Base-by-base conservation (phyloP, 2,113 vertebrate species). In the Corvus moneduloides region DNA sequence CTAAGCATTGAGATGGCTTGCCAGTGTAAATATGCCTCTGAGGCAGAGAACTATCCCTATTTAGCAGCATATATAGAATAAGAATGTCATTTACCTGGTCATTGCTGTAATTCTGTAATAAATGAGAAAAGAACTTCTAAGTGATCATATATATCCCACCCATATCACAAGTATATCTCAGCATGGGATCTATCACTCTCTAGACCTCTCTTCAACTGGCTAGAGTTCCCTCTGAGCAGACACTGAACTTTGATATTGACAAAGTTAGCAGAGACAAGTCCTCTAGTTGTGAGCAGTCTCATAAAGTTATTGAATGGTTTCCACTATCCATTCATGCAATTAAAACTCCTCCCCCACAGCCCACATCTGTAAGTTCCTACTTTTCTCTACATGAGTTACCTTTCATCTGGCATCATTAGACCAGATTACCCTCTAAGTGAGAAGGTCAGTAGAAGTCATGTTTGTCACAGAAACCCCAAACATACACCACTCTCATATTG, bases 271-370 rank as follows among this genome's bases (percentile, higher is more conserved):
- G 48, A 67, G 16, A 32, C 9, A 55, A 83, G 37, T 39, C 22
- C 27, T 86, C 5, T 39, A 43, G 10, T 16, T 21, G 7, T 58
- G 10, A 69, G 11, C 2, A 63, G 15, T 26, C 33, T 76, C 13
- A 58, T 30, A 14, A 69, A 67, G 6, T 15, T 75, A 56, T 28
- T 27, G 28, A 14, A 55, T 59, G 10, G 7, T 80, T 87, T 77
- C 30, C 41, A 55, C 7, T 44, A 84, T n/a, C 32, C 33, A 55
- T 84, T 81, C 22, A 26, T 46, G 28, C 6, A 39, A 28, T 32
- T 7, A 73, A 82, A 82, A 19, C 4, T n/a, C 46, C 16, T 9
- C 14, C 13, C 2, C 10, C 2, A 3, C 1, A 4, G 6, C 6
- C 9, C 4, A 33, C 5, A 19, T 64, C 16, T 76, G 1, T 46